Evolutionary conservation across 2,113 vertebrate genomes (phyloP).

Genomic region (Aleadryas rufinucha): DNA sequence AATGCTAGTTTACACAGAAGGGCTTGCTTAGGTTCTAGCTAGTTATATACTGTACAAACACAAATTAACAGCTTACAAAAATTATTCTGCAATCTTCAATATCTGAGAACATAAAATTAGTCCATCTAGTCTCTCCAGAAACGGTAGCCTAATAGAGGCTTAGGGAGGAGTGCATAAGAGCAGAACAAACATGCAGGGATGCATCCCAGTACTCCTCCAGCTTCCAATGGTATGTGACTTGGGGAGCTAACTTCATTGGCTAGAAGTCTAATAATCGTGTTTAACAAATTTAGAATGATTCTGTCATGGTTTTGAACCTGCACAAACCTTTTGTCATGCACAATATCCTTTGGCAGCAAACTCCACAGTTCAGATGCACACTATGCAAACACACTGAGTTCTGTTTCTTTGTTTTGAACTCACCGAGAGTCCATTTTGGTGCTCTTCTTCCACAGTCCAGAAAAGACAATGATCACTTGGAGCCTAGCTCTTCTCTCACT

Average conservation of each 20-base stretch:
- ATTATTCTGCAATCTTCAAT: not conserved
- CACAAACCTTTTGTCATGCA: not conserved
- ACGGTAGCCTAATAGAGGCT: not conserved
- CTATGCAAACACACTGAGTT: not conserved
- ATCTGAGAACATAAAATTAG: not conserved
- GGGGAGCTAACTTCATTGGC: not conserved
- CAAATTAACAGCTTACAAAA: conserved; percentile 37
- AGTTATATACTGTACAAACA: conserved; percentile 23
- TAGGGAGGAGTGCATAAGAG: not conserved
- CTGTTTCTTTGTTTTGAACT: not conserved
- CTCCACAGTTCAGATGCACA: not conserved
- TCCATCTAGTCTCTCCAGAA: not conserved
- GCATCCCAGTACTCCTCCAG: not conserved
- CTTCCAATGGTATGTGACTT: not conserved
- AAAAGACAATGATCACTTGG: not conserved
- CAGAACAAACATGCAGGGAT: not conserved
- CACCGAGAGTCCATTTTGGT: not conserved
- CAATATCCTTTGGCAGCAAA: not conserved
- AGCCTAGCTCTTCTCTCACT: not conserved
- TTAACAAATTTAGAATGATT: not conserved
- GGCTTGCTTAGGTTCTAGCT: conserved; percentile 21
- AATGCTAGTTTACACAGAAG: conserved; percentile 41
- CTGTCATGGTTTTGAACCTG: not conserved
- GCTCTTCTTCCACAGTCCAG: not conserved
- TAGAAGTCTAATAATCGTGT: not conserved